Percentiles rank a stretch among this genome's conserved stretches.
These are phyloP conservation scores for Hydraecia micacea DNA, from an alignment of 2,888 invertebrate genomes.

Conservation along the genomic window DNA sequence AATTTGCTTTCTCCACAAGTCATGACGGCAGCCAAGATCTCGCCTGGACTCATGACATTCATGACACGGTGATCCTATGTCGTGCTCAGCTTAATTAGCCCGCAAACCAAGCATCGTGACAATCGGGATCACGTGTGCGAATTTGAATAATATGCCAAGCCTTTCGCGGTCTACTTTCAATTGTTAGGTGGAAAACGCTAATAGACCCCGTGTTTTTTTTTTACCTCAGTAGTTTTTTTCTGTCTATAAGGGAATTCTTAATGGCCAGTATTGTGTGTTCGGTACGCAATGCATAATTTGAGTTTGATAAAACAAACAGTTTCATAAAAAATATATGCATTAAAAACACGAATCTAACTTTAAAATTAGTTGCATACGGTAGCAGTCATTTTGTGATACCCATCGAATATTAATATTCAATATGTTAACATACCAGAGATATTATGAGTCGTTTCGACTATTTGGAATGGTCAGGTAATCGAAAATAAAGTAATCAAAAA, in stretches of 20 bases:
- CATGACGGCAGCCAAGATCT: slow-evolving; percentile 76
- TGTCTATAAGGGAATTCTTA: slow-evolving; percentile 33
- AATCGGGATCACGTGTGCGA: slow-evolving; percentile 69
- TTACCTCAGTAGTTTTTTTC: slow-evolving; percentile 1
- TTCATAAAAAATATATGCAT: slow-evolving; percentile 49
- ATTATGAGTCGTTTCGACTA: not conserved
- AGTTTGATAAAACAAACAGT: slow-evolving; percentile 43
- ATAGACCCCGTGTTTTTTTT: slow-evolving; percentile 28
- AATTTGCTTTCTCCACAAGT: slow-evolving; percentile 80
- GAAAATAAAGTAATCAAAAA: slow-evolving; percentile 51
- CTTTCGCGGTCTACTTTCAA: slow-evolving; percentile 48
- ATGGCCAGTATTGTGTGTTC: slow-evolving; percentile 24
- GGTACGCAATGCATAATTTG: slow-evolving; percentile 38
- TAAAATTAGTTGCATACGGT: slow-evolving; percentile 52
- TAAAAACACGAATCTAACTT: slow-evolving; percentile 57
- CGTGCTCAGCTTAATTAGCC: slow-evolving; percentile 85
- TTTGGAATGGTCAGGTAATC: slow-evolving; percentile 27
- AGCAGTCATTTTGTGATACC: slow-evolving; percentile 53
- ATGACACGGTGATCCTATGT: slow-evolving; percentile 76
- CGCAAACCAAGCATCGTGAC: slow-evolving; percentile 61
- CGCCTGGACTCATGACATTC: slow-evolving; percentile 67
- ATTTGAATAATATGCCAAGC: slow-evolving; percentile 68
- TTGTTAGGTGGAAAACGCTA: slow-evolving; percentile 54
- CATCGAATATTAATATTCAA: slow-evolving; percentile 57
- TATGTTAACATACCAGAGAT: slow-evolving; percentile 34